Conservation (phyloP, 1,140 invertebrate genomes). For the Heterodera carotae region DNA sequence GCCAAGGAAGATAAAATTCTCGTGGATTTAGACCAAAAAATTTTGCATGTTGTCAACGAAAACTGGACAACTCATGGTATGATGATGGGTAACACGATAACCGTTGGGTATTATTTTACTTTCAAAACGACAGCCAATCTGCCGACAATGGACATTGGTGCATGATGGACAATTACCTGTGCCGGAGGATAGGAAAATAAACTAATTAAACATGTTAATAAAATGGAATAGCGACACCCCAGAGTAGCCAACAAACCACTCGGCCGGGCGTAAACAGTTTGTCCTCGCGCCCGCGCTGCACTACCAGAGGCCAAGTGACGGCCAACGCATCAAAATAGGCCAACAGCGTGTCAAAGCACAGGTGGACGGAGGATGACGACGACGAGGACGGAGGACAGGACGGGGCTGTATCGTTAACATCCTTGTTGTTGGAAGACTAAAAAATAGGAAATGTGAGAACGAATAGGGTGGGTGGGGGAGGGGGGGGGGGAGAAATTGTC, state of each 20-base stretch:
- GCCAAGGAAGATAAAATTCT: too few species aligned
- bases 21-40: too few species aligned
- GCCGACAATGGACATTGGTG: conserved; percentile 41
- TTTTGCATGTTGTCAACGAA: too few species aligned
- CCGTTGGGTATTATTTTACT: too few species aligned
- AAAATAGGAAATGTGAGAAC: too few species aligned
- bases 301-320: conserved; percentile 30
- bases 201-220: not conserved
- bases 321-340: conserved; percentile 34
- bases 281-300: conserved; percentile 20
- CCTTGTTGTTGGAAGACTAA: too few species aligned
- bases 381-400: not conserved
- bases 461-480: too few species aligned
- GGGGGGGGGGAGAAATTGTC: too few species aligned
- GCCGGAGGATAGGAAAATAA: not conserved
- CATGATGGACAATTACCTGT: conserved; percentile 45
- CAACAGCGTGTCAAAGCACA: not conserved
- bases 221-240: too few species aligned
- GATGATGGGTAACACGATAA: too few species aligned
- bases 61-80: too few species aligned
- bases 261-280: conserved; percentile 42
- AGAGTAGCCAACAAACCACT: conserved; percentile 7
- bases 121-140: conserved; percentile 47
- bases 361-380: not conserved
- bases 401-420: not conserved